These are phyloP conservation scores for Esox masquinongy DNA, from an alignment of 2,797 vertebrate species.

Conservation along the genomic window DNA sequence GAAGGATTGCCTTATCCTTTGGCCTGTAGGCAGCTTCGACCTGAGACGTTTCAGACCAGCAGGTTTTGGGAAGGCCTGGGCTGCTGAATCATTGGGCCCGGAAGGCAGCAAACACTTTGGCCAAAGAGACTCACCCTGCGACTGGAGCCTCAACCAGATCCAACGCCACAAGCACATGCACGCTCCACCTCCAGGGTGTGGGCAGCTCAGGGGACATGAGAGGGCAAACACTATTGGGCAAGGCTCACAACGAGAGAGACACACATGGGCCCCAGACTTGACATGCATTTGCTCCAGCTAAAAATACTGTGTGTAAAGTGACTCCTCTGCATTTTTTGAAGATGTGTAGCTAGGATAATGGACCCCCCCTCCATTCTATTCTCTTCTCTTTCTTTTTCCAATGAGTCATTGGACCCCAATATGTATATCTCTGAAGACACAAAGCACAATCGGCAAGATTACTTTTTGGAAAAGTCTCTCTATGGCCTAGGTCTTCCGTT, in stretches of 20 bases:
- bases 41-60: slow-evolving; percentile 4
- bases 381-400: slow-evolving; percentile 15
- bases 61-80: slow-evolving; percentile 7
- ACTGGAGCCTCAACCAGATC: slow-evolving; percentile 56
- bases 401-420: no score
- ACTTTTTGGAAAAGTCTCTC: neutral
- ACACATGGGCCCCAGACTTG: slow-evolving; percentile 34
- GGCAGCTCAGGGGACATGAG: slow-evolving; percentile 75
- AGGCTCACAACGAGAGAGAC: slow-evolving; percentile 35
- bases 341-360: slow-evolving; percentile 40
- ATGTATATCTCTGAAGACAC: neutral
- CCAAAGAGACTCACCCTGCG: slow-evolving; percentile 53
- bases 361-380: slow-evolving; percentile 26
- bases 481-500: neutral
- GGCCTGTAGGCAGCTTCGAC: slow-evolving; percentile 6
- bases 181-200: slow-evolving; percentile 63
- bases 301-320: slow-evolving; percentile 58
- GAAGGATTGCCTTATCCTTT: neutral
- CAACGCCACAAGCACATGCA: slow-evolving; percentile 54
- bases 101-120: slow-evolving; percentile 18
- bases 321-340: slow-evolving; percentile 50
- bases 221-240: slow-evolving; percentile 67
- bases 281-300: slow-evolving; percentile 33
- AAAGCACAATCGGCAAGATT: neutral
- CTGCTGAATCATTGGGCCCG: slow-evolving; percentile 8